These are phyloP conservation scores for Monochamus saltuarius DNA, from an alignment of 1,140 invertebrate genomes.

Conservation along the genomic window DNA sequence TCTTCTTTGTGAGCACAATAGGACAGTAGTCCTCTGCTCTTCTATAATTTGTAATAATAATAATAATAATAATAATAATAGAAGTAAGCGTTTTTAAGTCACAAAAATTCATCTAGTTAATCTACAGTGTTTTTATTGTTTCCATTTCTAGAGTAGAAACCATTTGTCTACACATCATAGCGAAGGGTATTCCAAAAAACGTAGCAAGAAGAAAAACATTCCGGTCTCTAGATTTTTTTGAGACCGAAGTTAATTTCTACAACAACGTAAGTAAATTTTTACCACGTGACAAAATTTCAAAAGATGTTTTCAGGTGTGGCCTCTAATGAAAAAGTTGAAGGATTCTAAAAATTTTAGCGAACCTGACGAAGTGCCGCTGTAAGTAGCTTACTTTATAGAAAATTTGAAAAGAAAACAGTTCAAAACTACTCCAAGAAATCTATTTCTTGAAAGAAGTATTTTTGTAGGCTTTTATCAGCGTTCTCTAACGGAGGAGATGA, in stretches of 20 bases:
- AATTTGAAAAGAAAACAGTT: constrained; percentile 51
- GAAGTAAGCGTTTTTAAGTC: constrained; percentile 27
- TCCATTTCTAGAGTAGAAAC: constrained; percentile 11
- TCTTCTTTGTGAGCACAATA: too few species aligned
- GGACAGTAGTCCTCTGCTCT: too few species aligned
- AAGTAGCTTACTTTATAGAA: constrained; percentile 32
- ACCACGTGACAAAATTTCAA: constrained; percentile 12
- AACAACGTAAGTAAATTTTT: constrained; percentile 52
- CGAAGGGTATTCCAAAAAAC: constrained; percentile 66
- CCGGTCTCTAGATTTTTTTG: constrained; percentile 66
- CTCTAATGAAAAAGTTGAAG: constrained; percentile 58
- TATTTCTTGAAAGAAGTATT: constrained; percentile 57
- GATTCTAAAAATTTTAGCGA: constrained; percentile 52
- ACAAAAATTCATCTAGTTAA: constrained; percentile 8
- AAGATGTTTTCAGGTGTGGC: constrained; percentile 45
- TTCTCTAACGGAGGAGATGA: constrained; percentile 64
- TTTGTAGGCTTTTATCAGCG: constrained; percentile 57
- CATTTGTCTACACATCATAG: constrained; percentile 55
- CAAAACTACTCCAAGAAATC: constrained; percentile 53
- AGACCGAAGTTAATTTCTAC: constrained; percentile 69
- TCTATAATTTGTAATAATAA: too few species aligned
- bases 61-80: too few species aligned
- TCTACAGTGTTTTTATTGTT: constrained; percentile 12
- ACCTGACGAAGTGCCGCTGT: constrained; percentile 55
- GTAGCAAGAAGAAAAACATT: constrained; percentile 62